These are phyloP conservation scores for Catharus bicknelli DNA, from an alignment of 2,113 vertebrate genomes.

Conservation along the genomic window DNA sequence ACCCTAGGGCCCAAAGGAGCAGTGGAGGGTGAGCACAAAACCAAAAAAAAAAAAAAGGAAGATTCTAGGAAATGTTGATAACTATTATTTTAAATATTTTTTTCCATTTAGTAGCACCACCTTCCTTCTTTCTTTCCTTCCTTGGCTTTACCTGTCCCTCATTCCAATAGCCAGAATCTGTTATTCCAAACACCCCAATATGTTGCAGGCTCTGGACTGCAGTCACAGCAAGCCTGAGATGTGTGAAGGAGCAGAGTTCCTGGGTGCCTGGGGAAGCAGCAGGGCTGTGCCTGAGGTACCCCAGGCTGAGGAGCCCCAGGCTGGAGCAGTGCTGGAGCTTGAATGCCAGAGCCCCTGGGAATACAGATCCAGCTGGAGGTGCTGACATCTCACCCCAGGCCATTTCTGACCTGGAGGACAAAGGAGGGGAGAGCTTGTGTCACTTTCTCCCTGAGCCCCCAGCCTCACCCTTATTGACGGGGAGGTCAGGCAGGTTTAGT, in stretches of 20 bases:
- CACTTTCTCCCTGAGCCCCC: neutral
- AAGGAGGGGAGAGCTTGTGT: neutral
- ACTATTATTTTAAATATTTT: neutral
- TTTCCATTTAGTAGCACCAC: neutral
- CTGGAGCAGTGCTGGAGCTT: neutral
- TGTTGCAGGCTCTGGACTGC: neutral
- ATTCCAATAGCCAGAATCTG: neutral
- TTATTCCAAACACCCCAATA: neutral
- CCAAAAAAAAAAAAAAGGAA: neutral
- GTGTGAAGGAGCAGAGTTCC: neutral
- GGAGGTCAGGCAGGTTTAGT: constrained; percentile 22
- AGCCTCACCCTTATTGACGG: constrained; percentile 24
- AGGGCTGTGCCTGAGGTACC: neutral
- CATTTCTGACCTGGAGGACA: neutral
- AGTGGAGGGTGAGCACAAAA: neutral
- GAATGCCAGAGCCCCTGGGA: neutral
- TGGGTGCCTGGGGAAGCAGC: neutral
- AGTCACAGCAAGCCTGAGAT: neutral
- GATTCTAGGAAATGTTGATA: neutral
- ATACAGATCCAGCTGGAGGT: neutral
- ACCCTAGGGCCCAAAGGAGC: neutral
- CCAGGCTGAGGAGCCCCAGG: neutral
- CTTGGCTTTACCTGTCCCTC: neutral
- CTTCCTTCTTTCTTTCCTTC: neutral
- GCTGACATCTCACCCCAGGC: neutral